phyloP scores from a whole-genome alignment of 2,888 invertebrate species.

The Chesias legatella region DNA sequence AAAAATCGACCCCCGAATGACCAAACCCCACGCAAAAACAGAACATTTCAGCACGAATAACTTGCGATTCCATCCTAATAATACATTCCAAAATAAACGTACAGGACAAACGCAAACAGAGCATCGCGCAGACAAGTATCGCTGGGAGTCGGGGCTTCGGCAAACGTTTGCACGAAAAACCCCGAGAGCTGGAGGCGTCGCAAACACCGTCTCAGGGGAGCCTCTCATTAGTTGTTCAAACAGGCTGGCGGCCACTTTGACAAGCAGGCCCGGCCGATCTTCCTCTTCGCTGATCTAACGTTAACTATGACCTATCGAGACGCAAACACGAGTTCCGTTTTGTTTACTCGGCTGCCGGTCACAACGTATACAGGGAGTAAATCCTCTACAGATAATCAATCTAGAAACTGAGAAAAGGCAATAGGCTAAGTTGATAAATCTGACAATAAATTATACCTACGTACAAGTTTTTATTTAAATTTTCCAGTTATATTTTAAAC shows the following conservation, averaged over 20 bases:
- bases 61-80: no score
- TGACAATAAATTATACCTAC: no score
- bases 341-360: slow-evolving; percentile 42
- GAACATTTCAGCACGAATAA: no score
- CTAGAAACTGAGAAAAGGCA: no score
- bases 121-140: slow-evolving; percentile 55
- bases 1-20: no score
- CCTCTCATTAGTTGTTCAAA: slow-evolving; percentile 79
- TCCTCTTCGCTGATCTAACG: slow-evolving; percentile 69
- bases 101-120: slow-evolving; percentile 29
- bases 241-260: slow-evolving; percentile 77
- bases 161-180: slow-evolving; percentile 63
- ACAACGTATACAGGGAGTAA: not conserved
- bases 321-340: slow-evolving; percentile 60
- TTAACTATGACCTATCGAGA: slow-evolving; percentile 60
- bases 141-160: slow-evolving; percentile 37
- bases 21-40: no score
- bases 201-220: slow-evolving; percentile 74
- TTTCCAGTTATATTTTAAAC: no score
- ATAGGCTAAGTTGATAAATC: no score
- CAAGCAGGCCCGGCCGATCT: slow-evolving; percentile 57
- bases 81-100: no score
- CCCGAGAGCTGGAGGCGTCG: slow-evolving; percentile 52
- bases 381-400: no score
- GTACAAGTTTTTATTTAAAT: no score